A percentile compares a stretch with the other conserved stretches of the same genome.
These are phyloP conservation scores for Eilema depressum DNA, from an alignment of 2,888 invertebrate genomes.

Conservation along the genomic window DNA sequence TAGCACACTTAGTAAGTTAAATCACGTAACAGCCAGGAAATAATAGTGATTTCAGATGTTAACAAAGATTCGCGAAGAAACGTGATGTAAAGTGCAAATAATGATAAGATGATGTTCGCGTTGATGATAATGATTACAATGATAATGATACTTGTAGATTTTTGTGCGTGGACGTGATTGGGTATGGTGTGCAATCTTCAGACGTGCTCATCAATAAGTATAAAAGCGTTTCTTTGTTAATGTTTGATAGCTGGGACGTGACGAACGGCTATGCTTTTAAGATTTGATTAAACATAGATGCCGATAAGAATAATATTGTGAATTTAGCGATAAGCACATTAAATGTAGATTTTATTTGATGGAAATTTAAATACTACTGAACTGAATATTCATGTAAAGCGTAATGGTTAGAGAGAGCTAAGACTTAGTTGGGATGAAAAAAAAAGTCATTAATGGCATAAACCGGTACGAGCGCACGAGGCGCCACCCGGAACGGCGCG, in stretches of 20 bases:
- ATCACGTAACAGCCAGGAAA: slow-evolving; percentile 55
- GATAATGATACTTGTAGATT: slow-evolving; percentile 53
- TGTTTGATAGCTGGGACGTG: slow-evolving; percentile 42
- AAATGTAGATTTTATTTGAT: slow-evolving; percentile 17
- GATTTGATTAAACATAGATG: slow-evolving; percentile 38
- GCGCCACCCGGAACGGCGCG: slow-evolving; percentile 85
- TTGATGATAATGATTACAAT: slow-evolving; percentile 50
- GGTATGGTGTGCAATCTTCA: slow-evolving; percentile 40
- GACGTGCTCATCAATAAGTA: slow-evolving; percentile 48
- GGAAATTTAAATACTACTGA: slow-evolving; percentile 22
- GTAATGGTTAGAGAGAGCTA: slow-evolving; percentile 62
- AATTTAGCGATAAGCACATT: slow-evolving; percentile 28
- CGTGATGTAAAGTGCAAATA: slow-evolving; percentile 59
- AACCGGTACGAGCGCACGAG: slow-evolving; percentile 74
- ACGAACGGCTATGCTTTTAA: slow-evolving; percentile 37
- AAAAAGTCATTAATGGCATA: slow-evolving; percentile 74
- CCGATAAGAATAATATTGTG: slow-evolving; percentile 38
- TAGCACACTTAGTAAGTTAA: slow-evolving; percentile 49
- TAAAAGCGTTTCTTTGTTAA: slow-evolving; percentile 36
- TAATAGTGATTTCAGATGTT: slow-evolving; percentile 51
- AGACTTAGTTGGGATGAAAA: slow-evolving; percentile 64
- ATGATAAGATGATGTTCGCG: slow-evolving; percentile 54
- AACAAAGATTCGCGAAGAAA: slow-evolving; percentile 55
- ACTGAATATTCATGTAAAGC: slow-evolving; percentile 37
- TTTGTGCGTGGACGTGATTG: slow-evolving; percentile 50